These are phyloP conservation scores for Torymus texanus DNA, from an alignment of 2,888 invertebrate genomes.

Conservation along the genomic window DNA sequence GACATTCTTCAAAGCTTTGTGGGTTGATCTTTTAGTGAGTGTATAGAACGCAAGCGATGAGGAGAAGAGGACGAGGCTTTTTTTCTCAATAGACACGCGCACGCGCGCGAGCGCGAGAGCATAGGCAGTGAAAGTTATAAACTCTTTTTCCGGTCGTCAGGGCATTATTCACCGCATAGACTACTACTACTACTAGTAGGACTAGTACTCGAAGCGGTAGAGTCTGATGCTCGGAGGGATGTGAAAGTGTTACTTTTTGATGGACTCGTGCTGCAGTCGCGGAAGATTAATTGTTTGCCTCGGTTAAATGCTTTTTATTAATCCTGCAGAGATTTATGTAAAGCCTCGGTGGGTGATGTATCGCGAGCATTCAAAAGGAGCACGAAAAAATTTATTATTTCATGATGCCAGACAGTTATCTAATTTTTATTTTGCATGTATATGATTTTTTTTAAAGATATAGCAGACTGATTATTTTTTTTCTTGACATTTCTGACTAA, in stretches of 20 bases:
- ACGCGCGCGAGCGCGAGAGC: no score
- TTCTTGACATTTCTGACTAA: no score
- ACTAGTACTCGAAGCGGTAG: no score
- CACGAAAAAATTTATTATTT: no score
- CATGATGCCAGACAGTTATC: no score
- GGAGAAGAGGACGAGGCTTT: neutral
- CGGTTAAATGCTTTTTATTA: neutral
- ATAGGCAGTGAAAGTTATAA: conserved; percentile 41
- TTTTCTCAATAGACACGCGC: neutral
- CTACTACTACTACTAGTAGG: neutral
- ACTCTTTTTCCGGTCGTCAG: conserved; percentile 1
- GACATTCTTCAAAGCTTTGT: neutral
- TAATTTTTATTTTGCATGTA: no score
- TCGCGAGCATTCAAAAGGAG: no score
- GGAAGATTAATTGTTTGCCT: neutral
- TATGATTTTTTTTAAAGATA: no score
- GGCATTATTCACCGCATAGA: neutral
- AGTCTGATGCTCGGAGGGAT: neutral
- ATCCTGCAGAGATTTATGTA: no score
- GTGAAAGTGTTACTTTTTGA: conserved; percentile 8
- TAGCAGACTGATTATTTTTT: no score
- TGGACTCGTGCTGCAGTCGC: neutral
- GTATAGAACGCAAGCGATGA: neutral
- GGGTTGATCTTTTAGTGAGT: neutral
- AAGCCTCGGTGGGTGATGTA: no score